Evolutionary conservation across 2,797 vertebrate species (phyloP), one percentile per base, ranked within the genome.

Genomic region (Ara ararauna): DNA sequence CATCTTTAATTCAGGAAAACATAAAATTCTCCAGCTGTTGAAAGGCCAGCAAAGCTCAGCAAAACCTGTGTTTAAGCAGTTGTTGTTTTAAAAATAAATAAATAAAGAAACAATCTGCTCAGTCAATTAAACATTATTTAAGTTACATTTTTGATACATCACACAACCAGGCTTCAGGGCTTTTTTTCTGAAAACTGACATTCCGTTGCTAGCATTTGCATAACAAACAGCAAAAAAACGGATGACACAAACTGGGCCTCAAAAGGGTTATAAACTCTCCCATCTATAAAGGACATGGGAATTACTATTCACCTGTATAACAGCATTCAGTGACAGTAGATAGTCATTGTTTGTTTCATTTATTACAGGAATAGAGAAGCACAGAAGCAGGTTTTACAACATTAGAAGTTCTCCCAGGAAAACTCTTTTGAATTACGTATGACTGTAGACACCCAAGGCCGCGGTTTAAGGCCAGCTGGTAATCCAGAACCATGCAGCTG

Each of bases 51-150:
- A 89, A 87, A 91, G 73, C 87, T 92, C 95, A 91, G 61, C 91
- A 88, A 94, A 85, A 84, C 90, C 92, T 94, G 89, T 67, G 22
- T 92, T 96, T 96, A 96, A 97, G 22, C n/a, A 34, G 56, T 24
- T 17, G n/a, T 58, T 34, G n/a, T 16, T 24, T 60, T 24, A 60
- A 36, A 60, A 60, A 34, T 34, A 34, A 58, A 34, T 23, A 34
- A 58, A 58, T 1, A 58, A 98, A 96, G 88, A 97, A 97, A 97
- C 94, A 96, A 96, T 95, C 90, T 74, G 72, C 61, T 96, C 89
- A 95, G 91, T 97, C 96, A 97, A 92, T 98, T 97, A 96, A 97
- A 96, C 87, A 94, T 94, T 97, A 90, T 93, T 97, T 97, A 95
- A 80, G 87, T 96, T 92, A 81, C 40, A 64, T 95, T 95, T 94